phyloP scores from a whole-genome alignment of 2,888 invertebrate species.

The Digitonthophagus gazella region DNA sequence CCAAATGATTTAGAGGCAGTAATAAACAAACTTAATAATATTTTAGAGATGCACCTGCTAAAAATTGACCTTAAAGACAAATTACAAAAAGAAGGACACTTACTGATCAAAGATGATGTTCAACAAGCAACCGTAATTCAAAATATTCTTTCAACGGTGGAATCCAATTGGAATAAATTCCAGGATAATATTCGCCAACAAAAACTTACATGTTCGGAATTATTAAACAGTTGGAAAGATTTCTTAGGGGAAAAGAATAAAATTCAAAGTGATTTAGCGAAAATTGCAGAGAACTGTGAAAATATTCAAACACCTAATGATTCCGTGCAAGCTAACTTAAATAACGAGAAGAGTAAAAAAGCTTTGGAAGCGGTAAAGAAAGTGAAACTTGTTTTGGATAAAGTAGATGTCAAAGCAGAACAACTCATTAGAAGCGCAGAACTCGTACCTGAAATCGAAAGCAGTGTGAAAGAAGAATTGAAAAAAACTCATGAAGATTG shows the following conservation, averaged over 20 bases:
- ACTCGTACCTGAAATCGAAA: constrained; percentile 64
- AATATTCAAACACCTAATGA: constrained; percentile 69
- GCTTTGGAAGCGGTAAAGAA: constrained; percentile 73
- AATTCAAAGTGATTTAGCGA: constrained; percentile 67
- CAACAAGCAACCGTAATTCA: constrained; percentile 78
- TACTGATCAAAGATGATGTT: constrained; percentile 79
- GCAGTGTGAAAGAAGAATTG: constrained; percentile 61
- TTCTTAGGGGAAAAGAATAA: constrained; percentile 71
- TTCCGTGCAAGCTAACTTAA: constrained; percentile 67
- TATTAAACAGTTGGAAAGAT: constrained; percentile 72
- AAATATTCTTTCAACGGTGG: constrained; percentile 72
- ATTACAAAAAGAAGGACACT: constrained; percentile 75
- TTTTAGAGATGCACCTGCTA: constrained; percentile 57
- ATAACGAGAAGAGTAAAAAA: constrained; percentile 73
- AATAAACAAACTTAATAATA: constrained; percentile 54
- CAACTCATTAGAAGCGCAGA: constrained; percentile 69
- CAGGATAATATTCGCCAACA: constrained; percentile 72
- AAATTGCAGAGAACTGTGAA: constrained; percentile 65
- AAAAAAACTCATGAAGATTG: constrained; percentile 64
- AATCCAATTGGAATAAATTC: constrained; percentile 78
- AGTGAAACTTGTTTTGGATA: constrained; percentile 72
- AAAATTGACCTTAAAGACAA: constrained; percentile 66
- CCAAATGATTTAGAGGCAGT: constrained; percentile 54
- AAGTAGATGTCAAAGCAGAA: constrained; percentile 74
- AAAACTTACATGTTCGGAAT: constrained; percentile 69